Evolutionary conservation across 2,888 invertebrate genomes (phyloP), one percentile per base, ranked within the genome.

Genomic region (Ptychoptera albimana): DNA sequence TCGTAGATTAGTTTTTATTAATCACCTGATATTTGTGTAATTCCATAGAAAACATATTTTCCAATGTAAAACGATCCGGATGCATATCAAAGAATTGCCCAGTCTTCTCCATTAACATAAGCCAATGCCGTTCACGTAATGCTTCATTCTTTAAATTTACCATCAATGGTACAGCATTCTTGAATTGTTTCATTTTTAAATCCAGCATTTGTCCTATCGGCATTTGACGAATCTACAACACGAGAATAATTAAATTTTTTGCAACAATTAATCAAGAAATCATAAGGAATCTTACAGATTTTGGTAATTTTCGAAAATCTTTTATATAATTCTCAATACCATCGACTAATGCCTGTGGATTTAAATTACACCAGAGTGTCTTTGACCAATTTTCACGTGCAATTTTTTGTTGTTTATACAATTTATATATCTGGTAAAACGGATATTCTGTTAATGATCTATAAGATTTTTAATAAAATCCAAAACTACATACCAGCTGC

Each of bases 21-120:
- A 45, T 46, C 48, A 56, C 86, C 63, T 82, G 81, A 57, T 85
- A 87, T 50, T 80, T 76, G 54, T 88, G 85, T 47, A 92, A 65
- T 55, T 93, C 83, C 92, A 93, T 92, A 2, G 82, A 75, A 59
- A 93, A 93, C 79, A 93, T 84, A 58, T 91, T 88, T 47, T 87
- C 86, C 48, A 93, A 66, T 0, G 91, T 92, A 54, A 93, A 92
- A n/a, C 82, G 74, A 14, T 86, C 82, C 3, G 87, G 79, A 2
- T 83, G 73, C 82, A 92, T 89, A 56, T 92, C 89, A 59, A 92
- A 92, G 49, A 73, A 68, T 54, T 79, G 71, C 11, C 73, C 77
- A 11, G 92, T 93, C 63, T 85, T 86, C 2, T 67, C 66, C 92
- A 93, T 92, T 39, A 93, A 68, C 53, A 83, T 77, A 52, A 77